Base-by-base conservation (phyloP, 2,888 invertebrate genomes). In the Pandemis corylana region DNA sequence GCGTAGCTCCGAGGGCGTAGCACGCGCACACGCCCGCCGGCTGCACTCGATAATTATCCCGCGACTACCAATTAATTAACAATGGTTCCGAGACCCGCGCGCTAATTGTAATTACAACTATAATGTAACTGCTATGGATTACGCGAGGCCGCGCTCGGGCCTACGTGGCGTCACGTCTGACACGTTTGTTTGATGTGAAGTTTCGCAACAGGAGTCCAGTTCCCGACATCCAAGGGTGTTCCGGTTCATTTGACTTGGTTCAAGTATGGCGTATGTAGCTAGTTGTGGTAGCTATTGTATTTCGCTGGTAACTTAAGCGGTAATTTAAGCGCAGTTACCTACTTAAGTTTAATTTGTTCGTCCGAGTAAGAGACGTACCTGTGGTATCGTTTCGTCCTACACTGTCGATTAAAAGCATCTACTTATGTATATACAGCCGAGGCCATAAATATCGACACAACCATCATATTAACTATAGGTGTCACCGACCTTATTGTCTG, bases 31-130 rank as follows among this genome's bases (percentile, higher is more conserved):
- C 46, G 12, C 46, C 20, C 28, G 59, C 28, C 15, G 15, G 7
- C 4, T 7, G n/a, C 62, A 7, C 62, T 36, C 41, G 41, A n/a
- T n/a, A 1, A 41, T 42, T 28, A 59, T 5, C 28, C 28, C 62
- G 2, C 42, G 62, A 13, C n/a, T 41, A 42, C n/a, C 62, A 41
- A 62, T 62, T 62, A 62, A 62, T 62, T 42, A 62, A 41, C 62
- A n/a, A 62, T 41, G 41, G 41, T 28, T 62, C 59, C 7, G 20
- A 56, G 56, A 62, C 61, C 0, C 41, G 61, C 20, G 20, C 15
- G 36, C 61, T 62, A 36, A 36, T 62, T 62, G 6, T 59, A 28
- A 28, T 59, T 59, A 59, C 7, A 20, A 56, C 20, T 56, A 20
- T 56, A 56, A 56, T 56, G 56, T 56, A 56, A 20, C 56, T 56